Percentiles rank a stretch among this genome's conserved stretches.
Conservation (phyloP, 2,888 invertebrate species). For the Entomobrya multifasciata region DNA sequence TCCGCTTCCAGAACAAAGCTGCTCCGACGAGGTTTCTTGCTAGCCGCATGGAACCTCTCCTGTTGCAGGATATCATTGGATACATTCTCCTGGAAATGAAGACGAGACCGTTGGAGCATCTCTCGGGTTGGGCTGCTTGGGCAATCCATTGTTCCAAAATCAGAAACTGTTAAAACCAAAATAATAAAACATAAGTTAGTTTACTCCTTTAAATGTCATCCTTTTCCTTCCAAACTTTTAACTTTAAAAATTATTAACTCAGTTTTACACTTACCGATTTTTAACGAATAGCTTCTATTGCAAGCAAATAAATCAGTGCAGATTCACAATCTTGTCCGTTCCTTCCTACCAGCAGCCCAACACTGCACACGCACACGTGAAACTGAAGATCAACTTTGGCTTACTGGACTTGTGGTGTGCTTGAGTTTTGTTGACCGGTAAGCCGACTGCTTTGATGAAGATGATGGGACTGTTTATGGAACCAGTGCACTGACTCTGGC, state of each 20-base stretch:
- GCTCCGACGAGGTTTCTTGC: slow-evolving; percentile 54
- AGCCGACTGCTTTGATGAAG: neutral
- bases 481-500: neutral
- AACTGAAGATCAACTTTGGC: neutral
- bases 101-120: slow-evolving; percentile 25
- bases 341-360: no score
- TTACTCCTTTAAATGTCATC: no score
- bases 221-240: neutral
- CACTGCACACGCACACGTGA: no score
- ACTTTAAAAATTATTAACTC: neutral
- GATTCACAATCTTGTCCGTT: neutral
- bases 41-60: slow-evolving; percentile 55
- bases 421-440: neutral
- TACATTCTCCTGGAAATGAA: slow-evolving; percentile 21
- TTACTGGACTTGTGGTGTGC: neutral
- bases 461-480: neutral
- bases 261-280: neutral
- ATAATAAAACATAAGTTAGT: no score
- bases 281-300: neutral
- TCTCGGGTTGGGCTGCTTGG: slow-evolving; percentile 40
- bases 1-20: slow-evolving; percentile 59
- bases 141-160: slow-evolving; percentile 49
- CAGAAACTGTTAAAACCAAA: neutral
- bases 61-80: slow-evolving; percentile 54
- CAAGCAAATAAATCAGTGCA: neutral